Evolutionary conservation across 2,888 invertebrate species (phyloP).

Genomic region (Nipponacmea schrenckii): DNA sequence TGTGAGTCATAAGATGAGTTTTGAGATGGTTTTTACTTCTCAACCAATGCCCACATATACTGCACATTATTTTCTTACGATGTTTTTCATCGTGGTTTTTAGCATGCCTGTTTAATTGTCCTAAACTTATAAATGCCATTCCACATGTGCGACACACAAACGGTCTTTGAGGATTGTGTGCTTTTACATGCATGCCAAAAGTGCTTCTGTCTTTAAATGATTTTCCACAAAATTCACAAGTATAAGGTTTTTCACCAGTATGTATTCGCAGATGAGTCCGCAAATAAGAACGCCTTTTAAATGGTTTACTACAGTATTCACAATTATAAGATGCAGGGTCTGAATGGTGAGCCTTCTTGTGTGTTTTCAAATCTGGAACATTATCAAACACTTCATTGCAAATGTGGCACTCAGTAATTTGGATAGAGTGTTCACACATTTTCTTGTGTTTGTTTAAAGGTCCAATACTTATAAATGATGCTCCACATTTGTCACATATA

Average conservation of each 20-base stretch:
- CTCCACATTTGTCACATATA: no score
- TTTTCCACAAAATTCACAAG: no score
- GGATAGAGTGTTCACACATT: no score
- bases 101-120: not conserved
- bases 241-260: constrained; percentile 12
- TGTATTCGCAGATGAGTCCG: constrained; percentile 13
- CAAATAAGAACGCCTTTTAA: not conserved
- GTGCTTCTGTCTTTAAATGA: no score
- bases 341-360: not conserved
- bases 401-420: no score
- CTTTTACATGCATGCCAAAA: no score
- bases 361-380: no score
- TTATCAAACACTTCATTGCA: no score
- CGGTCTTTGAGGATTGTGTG: not conserved
- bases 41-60: not conserved
- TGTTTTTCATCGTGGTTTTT: not conserved
- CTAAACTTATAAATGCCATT: not conserved
- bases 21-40: not conserved
- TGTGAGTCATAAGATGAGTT: not conserved
- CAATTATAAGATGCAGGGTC: constrained; percentile 16
- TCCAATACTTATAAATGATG: no score
- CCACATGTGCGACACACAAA: not conserved
- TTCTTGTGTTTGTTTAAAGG: no score
- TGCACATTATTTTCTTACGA: not conserved
- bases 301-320: constrained; percentile 15